Percentiles rank a stretch among this genome's conserved stretches.
Evolutionary conservation across 2,888 invertebrate genomes (phyloP).

Genomic region (Steromphala cineraria): DNA sequence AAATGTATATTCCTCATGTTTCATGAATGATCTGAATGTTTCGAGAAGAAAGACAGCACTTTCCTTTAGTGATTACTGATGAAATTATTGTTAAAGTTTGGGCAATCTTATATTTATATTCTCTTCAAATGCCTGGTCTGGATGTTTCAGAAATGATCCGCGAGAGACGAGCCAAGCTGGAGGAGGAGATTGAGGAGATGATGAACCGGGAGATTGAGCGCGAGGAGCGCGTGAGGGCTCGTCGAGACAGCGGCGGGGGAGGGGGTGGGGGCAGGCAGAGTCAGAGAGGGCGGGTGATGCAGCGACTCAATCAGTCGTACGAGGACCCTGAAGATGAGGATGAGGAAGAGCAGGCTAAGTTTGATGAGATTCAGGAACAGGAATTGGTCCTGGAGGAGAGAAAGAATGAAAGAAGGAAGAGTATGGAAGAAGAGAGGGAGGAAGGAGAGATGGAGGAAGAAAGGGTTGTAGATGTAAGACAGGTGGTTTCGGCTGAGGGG

Average conservation of each 20-base stretch:
- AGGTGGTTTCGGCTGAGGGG: constrained; percentile 1
- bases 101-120: neutral
- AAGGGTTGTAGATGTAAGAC: constrained; percentile 23
- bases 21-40: too few relatives aligned
- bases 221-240: constrained; percentile 39
- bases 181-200: constrained; percentile 61
- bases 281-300: neutral
- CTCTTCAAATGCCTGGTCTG: neutral
- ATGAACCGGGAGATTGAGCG: constrained; percentile 52
- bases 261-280: constrained; percentile 27
- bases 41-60: too few relatives aligned
- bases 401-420: constrained; percentile 23
- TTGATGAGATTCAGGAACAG: constrained; percentile 29
- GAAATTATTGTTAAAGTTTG: too few relatives aligned
- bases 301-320: neutral
- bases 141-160: constrained; percentile 58
- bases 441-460: constrained; percentile 27
- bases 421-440: constrained; percentile 33
- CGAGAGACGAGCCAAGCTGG: constrained; percentile 56
- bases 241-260: constrained; percentile 33
- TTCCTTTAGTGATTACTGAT: too few relatives aligned
- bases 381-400: constrained; percentile 34
- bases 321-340: constrained; percentile 33
- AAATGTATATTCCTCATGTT: too few relatives aligned
- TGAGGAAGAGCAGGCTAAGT: constrained; percentile 26